These are phyloP conservation scores for Myrmophylax atrothorax DNA, from an alignment of 2,113 vertebrate species.

Conservation along the genomic window DNA sequence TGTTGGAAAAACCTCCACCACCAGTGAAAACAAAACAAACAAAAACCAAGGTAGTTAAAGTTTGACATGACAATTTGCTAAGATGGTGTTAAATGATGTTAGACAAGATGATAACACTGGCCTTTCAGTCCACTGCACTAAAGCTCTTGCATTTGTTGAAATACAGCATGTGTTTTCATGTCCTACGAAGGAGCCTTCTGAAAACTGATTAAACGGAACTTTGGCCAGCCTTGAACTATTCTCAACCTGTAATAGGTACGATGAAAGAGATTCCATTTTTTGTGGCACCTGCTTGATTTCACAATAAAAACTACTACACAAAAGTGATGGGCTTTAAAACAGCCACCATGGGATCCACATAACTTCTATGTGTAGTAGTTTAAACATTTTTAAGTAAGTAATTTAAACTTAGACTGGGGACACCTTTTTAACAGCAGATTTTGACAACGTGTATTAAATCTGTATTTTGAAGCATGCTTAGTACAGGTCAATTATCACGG, in stretches of 20 bases:
- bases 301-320: background rate
- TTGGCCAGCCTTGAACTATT: slow-evolving; percentile 12
- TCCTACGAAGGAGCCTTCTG: background rate
- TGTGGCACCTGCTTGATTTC: background rate
- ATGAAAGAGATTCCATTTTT: background rate
- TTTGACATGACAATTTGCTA: background rate
- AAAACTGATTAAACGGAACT: background rate
- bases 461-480: background rate
- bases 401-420: background rate
- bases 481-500: background rate
- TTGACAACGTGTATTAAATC: background rate
- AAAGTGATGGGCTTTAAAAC: background rate
- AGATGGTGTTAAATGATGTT: background rate
- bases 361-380: background rate
- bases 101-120: background rate
- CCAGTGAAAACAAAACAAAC: background rate
- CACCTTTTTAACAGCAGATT: background rate
- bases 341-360: background rate
- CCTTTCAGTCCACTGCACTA: background rate
- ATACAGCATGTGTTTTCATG: background rate
- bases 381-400: background rate
- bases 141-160: background rate
- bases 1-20: background rate
- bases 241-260: background rate
- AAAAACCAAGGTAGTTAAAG: background rate